Conservation (phyloP, 1,140 invertebrate species). For the Drosophila santomea region DNA sequence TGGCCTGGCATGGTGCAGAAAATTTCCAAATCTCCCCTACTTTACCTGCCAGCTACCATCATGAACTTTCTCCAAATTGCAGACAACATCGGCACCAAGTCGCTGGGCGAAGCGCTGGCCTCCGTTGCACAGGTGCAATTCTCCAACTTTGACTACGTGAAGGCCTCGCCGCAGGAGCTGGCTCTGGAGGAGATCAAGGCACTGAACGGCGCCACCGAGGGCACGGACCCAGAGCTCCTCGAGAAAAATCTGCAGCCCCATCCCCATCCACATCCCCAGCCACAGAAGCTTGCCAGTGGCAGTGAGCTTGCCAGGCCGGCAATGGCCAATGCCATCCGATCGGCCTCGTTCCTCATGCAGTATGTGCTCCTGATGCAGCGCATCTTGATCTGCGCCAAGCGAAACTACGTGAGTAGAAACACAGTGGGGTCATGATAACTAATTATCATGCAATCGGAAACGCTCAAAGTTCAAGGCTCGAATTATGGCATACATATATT, state of each 20-base stretch:
- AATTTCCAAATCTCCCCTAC: background rate
- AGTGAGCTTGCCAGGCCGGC: conserved; percentile 42
- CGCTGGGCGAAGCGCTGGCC: conserved; percentile 43
- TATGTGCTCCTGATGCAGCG: conserved; percentile 87
- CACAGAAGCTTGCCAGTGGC: conserved; percentile 34
- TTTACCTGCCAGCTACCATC: background rate
- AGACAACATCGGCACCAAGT: conserved; percentile 58
- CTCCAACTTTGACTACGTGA: conserved; percentile 67
- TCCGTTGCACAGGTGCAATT: conserved; percentile 49
- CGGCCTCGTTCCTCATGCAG: conserved; percentile 85
- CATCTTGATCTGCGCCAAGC: conserved; percentile 87
- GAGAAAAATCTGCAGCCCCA: conserved; percentile 13
- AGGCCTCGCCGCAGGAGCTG: conserved; percentile 62
- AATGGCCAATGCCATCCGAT: conserved; percentile 17
- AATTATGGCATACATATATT: background rate
- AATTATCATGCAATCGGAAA: background rate
- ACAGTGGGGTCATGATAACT: background rate
- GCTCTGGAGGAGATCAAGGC: conserved; percentile 73
- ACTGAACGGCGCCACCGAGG: conserved; percentile 36
- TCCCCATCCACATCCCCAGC: background rate
- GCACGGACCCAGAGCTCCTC: conserved; percentile 1
- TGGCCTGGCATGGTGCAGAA: no score
- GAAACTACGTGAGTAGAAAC: conserved; percentile 87
- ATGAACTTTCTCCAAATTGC: conserved; percentile 35
- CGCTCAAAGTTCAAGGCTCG: background rate